Conservation (phyloP, 2,113 vertebrate genomes). For the Polypterus bichir region DNA sequence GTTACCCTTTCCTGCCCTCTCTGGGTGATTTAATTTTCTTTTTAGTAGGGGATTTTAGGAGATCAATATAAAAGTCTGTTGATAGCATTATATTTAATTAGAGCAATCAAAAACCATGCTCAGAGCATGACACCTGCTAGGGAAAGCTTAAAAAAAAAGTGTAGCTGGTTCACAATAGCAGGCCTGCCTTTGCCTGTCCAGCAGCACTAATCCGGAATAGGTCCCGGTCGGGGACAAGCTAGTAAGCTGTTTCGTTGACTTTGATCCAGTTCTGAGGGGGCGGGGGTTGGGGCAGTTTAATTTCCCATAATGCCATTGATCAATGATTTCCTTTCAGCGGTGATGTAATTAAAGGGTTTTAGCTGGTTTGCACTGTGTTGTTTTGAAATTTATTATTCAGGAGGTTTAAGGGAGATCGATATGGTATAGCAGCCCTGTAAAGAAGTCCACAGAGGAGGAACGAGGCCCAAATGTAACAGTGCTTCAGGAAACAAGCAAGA, state of each 20-base stretch:
- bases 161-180: constrained; percentile 16
- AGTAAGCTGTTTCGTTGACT: constrained; percentile 62
- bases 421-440: constrained; percentile 42
- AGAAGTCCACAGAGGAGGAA: constrained; percentile 33
- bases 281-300: constrained; percentile 39
- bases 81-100: constrained; percentile 63
- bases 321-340: constrained; percentile 82
- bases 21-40: constrained; percentile 39
- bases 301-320: constrained; percentile 76
- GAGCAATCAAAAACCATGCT: constrained; percentile 53
- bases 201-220: constrained; percentile 44
- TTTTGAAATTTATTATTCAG: constrained; percentile 63
- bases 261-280: constrained; percentile 64
- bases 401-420: constrained; percentile 67
- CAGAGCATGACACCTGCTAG: constrained; percentile 51
- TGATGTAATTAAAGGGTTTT: constrained; percentile 78
- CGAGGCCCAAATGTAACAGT: constrained; percentile 16
- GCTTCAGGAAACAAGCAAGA: constrained; percentile 37
- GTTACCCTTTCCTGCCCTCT: constrained; percentile 26
- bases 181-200: constrained; percentile 27
- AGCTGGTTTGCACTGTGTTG: constrained; percentile 47
- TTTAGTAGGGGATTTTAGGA: constrained; percentile 34
- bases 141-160: constrained; percentile 36
- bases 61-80: constrained; percentile 59
- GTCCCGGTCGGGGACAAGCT: constrained; percentile 51